Evolutionary conservation across 2,888 invertebrate genomes (phyloP), one percentile per base, ranked within the genome.

Genomic region (Alitta virens): DNA sequence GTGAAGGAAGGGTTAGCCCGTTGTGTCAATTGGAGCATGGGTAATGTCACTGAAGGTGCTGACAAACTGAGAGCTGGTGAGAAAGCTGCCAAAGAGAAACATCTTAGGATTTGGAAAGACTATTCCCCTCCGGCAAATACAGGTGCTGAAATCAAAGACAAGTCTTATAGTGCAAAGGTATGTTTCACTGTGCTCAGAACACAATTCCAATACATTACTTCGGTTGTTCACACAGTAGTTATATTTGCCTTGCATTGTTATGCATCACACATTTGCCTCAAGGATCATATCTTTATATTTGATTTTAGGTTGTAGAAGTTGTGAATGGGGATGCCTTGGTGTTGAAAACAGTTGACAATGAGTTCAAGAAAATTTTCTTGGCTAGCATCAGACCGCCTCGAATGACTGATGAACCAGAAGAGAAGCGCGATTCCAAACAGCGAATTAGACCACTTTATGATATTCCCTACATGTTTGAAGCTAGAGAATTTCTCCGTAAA

Each of bases 401-500:
- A 82, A 33, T n/a, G 1, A 58, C 27, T 40, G 64, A 60, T 53
- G 63, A 50, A 33, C 56, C 51, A 5, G 33, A 50, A 33, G 46
- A 18, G n/a, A 71, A 69, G 60, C 56, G 55, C 26, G 64, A 63
- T 21, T 55, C 63, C 24, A 72, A 68, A 56, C 71, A 72, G 56
- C 69, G 77, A 58, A 63, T 74, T 21, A 65, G 94, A 74, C 94
- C 97, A 0, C 86, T 99, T 0, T 99, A 98, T 80, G 99, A 99
- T 80, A 91, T 98, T 77, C 99, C 99, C 1, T 95, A 92, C 88
- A 93, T 99, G 94, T 97, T 91, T 80, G 99, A 99, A 82, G 96
- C 97, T 0, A 88, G 99, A 58, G 99, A 99, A 84, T 98, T 92
- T 80, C 85, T 99, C 42, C 87, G 99, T 50, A 97, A 96, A 80